These are phyloP conservation scores for Tetramorium alpestre DNA, from an alignment of 1,140 invertebrate genomes.

Conservation along the genomic window DNA sequence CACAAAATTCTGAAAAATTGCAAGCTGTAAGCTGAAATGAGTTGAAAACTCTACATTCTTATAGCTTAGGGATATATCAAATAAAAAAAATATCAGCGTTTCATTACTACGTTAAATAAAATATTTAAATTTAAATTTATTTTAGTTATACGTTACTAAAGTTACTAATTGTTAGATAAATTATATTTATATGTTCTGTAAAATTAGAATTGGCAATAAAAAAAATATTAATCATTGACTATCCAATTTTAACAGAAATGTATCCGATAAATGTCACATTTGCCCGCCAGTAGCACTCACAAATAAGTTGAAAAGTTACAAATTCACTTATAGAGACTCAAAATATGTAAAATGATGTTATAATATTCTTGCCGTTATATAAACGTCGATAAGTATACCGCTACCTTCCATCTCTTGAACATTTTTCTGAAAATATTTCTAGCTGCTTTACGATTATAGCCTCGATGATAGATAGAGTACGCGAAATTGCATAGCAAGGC, in stretches of 20 bases:
- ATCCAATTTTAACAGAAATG: background rate
- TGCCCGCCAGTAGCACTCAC: background rate
- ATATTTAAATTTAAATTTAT: no score
- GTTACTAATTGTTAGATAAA: no score
- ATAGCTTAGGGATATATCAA: no score
- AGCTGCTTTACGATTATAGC: constrained; percentile 29
- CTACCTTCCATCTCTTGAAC: background rate
- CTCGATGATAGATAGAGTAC: background rate
- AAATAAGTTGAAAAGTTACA: background rate
- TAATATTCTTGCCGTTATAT: constrained; percentile 17
- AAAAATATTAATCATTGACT: background rate
- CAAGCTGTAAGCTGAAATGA: no score
- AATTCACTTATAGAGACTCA: background rate
- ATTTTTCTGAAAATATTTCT: constrained; percentile 39
- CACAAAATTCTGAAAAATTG: no score
- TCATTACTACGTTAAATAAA: no score
- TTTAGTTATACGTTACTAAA: no score
- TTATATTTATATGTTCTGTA: background rate
- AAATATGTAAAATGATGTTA: background rate
- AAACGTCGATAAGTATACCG: background rate
- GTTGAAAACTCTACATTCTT: no score
- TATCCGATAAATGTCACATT: background rate
- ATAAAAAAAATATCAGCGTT: no score
- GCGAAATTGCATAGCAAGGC: background rate
- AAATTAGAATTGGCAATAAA: background rate